phyloP scores from a whole-genome alignment of 2,888 invertebrate species.

The Euplagia quadripunctaria region DNA sequence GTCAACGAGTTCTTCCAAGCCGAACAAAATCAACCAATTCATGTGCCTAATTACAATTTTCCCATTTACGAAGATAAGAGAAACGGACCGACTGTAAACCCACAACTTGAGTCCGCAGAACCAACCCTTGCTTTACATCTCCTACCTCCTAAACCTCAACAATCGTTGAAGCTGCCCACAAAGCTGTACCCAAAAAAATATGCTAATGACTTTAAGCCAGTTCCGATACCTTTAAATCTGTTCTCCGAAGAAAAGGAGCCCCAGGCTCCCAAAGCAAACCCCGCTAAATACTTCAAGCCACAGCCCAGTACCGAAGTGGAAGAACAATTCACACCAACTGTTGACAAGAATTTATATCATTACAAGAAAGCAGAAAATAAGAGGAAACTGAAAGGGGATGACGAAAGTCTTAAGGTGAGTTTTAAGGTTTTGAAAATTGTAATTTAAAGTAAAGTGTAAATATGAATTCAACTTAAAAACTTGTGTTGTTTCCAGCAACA shows the following conservation, averaged over 20 bases:
- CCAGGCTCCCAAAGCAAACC: conserved; percentile 80
- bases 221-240: conserved; percentile 77
- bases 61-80: conserved; percentile 34
- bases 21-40: conserved; percentile 66
- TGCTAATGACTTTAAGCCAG: conserved; percentile 79
- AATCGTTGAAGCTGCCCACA: conserved; percentile 79
- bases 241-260: conserved; percentile 64
- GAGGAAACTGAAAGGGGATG: conserved; percentile 76
- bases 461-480: conserved; percentile 33
- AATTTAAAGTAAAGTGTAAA: conserved; percentile 29
- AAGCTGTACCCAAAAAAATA: conserved; percentile 88
- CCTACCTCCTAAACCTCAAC: conserved; percentile 64
- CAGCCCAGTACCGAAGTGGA: conserved; percentile 66
- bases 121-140: conserved; percentile 69
- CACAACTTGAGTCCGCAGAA: conserved; percentile 62
- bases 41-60: conserved; percentile 38
- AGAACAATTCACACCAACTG: conserved; percentile 57
- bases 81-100: conserved; percentile 61
- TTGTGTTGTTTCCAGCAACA: conserved; percentile 56
- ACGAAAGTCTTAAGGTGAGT: conserved; percentile 59
- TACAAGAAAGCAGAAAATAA: conserved; percentile 85
- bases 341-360: conserved; percentile 76
- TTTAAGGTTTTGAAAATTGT: conserved; percentile 25
- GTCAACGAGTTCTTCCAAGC: conserved; percentile 74
- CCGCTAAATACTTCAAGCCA: conserved; percentile 74